A percentile compares a stretch with the other conserved stretches of the same genome.
Evolutionary conservation across 2,888 invertebrate species (phyloP).

Genomic region (Latrodectus hesperus): DNA sequence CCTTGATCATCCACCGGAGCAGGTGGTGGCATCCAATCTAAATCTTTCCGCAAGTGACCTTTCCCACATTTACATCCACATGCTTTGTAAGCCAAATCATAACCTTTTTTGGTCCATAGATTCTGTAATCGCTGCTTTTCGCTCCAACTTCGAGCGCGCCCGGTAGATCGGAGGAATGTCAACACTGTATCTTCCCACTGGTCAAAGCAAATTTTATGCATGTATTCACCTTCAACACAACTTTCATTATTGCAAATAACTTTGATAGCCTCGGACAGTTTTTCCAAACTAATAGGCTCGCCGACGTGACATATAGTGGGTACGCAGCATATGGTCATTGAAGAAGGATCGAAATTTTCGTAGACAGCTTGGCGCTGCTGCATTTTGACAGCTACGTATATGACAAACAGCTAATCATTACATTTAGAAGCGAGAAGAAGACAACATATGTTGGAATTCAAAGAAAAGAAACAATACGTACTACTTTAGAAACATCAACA

Average conservation of each 20-base stretch:
- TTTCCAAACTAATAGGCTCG: conserved; percentile 76
- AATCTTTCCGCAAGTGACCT: conserved; percentile 94
- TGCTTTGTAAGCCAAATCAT: conserved; percentile 95
- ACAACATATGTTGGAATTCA: conserved; percentile 17
- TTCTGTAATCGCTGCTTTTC: conserved; percentile 95
- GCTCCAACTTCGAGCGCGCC: conserved; percentile 94
- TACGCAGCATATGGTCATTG: conserved; percentile 81
- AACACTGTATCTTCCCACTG: conserved; percentile 93
- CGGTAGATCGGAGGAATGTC: conserved; percentile 90
- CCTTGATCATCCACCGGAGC: conserved; percentile 78
- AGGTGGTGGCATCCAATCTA: conserved; percentile 88
- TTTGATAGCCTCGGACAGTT: conserved; percentile 86
- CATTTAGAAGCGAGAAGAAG: neutral
- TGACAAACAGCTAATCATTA: neutral
- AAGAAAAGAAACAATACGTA: conserved; percentile 6
- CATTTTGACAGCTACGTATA: conserved; percentile 20
- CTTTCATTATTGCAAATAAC: conserved; percentile 96
- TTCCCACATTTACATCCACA: conserved; percentile 95
- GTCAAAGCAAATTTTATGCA: conserved; percentile 97
- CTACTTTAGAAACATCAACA: conserved; percentile 16
- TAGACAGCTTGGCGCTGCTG: conserved; percentile 61
- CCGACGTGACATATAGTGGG: conserved; percentile 79
- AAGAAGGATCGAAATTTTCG: conserved; percentile 63
- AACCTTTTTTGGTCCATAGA: conserved; percentile 98
- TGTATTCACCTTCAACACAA: conserved; percentile 90